Evolutionary conservation across 2,888 invertebrate genomes (phyloP).

Genomic region (Ophion slaviceki): DNA sequence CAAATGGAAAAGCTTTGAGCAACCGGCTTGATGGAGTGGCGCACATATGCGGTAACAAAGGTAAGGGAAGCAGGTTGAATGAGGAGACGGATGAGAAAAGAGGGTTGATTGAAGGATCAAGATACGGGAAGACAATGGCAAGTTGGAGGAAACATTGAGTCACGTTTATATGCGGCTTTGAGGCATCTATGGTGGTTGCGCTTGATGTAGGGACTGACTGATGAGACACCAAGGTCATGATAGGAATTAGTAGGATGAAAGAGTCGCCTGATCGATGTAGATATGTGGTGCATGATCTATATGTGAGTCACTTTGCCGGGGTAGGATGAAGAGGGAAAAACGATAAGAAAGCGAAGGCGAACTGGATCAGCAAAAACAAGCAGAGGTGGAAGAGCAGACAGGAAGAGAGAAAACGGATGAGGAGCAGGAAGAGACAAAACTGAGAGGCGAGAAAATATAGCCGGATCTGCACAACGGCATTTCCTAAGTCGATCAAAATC

Average conservation of each 20-base stretch:
- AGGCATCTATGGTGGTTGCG: background rate
- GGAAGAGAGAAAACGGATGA: too few relatives aligned
- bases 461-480: too few relatives aligned
- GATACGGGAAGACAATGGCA: conserved; percentile 47
- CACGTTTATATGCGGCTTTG: background rate
- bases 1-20: conserved; percentile 12
- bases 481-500: too few relatives aligned
- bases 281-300: background rate
- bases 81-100: conserved; percentile 11
- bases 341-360: background rate
- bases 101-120: conserved; percentile 43
- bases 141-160: conserved; percentile 30
- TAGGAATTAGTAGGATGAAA: background rate
- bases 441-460: too few relatives aligned
- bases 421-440: too few relatives aligned
- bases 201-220: background rate
- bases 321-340: background rate
- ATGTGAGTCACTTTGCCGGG: background rate
- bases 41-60: conserved; percentile 18
- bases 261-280: background rate
- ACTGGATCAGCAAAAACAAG: background rate
- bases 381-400: too few relatives aligned
- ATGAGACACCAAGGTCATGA: background rate
- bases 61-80: background rate
- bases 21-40: background rate